Conservation (phyloP, 2,797 vertebrate species). For the Periophthalmus magnuspinnatus region DNA sequence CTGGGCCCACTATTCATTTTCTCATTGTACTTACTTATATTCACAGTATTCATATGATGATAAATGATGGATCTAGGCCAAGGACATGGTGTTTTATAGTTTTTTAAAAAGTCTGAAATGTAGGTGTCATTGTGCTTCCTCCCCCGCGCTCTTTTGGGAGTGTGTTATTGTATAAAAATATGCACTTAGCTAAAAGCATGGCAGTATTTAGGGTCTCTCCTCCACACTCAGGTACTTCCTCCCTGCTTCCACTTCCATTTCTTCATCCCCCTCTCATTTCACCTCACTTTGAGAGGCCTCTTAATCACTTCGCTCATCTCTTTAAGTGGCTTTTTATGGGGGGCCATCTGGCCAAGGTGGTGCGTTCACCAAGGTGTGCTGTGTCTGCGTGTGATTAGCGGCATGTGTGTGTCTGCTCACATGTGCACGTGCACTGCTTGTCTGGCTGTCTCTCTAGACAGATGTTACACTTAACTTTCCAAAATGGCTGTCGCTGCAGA, state of each 20-base stretch:
- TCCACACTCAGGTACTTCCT: conserved; percentile 65
- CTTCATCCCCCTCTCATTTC: conserved; percentile 70
- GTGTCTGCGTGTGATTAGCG: conserved; percentile 63
- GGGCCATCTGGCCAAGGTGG: conserved; percentile 81
- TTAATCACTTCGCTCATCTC: conserved; percentile 81
- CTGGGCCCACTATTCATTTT: conserved; percentile 50
- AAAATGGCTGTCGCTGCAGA: conserved; percentile 39
- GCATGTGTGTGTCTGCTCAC: conserved; percentile 65
- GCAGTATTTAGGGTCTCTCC: conserved; percentile 69
- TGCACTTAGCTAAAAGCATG: conserved; percentile 77
- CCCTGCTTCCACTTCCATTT: conserved; percentile 53
- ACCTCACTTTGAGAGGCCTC: conserved; percentile 74
- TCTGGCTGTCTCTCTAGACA: conserved; percentile 58
- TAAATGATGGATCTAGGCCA: conserved; percentile 70
- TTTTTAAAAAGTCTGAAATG: conserved; percentile 70
- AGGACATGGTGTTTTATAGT: conserved; percentile 67
- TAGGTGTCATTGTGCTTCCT: conserved; percentile 63
- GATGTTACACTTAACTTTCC: conserved; percentile 68
- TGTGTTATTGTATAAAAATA: conserved; percentile 68
- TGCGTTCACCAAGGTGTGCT: conserved; percentile 66
- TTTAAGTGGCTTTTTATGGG: conserved; percentile 81
- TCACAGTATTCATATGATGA: conserved; percentile 52
- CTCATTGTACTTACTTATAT: conserved; percentile 58
- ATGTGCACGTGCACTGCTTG: conserved; percentile 52
- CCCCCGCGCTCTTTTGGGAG: conserved; percentile 57